Evolutionary conservation across 2,113 vertebrate species (phyloP).

Genomic region (Nansenia antarctica): DNA sequence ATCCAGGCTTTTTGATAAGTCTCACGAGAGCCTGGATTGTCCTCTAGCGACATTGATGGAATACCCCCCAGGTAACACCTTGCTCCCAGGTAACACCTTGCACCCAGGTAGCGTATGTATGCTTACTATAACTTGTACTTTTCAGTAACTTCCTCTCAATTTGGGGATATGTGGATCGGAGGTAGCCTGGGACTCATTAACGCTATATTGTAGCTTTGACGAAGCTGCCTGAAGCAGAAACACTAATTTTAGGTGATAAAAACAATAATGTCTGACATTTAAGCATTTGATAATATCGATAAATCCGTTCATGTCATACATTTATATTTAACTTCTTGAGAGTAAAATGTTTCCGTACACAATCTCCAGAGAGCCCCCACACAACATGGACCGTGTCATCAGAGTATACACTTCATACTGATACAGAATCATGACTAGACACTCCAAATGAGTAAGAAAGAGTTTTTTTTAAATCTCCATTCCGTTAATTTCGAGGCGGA

Average conservation of each 20-base stretch:
- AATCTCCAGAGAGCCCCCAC: neutral
- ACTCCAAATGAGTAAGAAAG: neutral
- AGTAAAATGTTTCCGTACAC: neutral
- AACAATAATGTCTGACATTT: neutral
- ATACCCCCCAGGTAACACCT: no score
- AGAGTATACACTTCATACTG: neutral
- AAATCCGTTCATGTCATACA: no score
- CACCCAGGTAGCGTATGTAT: no score
- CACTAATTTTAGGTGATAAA: neutral
- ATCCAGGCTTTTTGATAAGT: no score
- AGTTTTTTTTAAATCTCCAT: neutral
- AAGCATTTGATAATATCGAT: neutral
- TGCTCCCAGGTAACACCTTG: slow-evolving; percentile 38
- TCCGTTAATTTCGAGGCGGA: neutral
- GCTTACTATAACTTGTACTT: slow-evolving; percentile 13
- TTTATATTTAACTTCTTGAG: neutral
- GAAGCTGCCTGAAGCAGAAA: no score
- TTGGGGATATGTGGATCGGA: neutral
- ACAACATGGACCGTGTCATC: neutral
- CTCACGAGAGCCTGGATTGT: no score
- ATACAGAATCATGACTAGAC: neutral
- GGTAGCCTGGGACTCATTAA: neutral
- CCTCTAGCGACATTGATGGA: no score
- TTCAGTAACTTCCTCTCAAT: slow-evolving; percentile 1
- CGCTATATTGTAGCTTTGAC: neutral